Conservation (phyloP, 1,140 invertebrate genomes). For the Eriocheir sinensis region DNA sequence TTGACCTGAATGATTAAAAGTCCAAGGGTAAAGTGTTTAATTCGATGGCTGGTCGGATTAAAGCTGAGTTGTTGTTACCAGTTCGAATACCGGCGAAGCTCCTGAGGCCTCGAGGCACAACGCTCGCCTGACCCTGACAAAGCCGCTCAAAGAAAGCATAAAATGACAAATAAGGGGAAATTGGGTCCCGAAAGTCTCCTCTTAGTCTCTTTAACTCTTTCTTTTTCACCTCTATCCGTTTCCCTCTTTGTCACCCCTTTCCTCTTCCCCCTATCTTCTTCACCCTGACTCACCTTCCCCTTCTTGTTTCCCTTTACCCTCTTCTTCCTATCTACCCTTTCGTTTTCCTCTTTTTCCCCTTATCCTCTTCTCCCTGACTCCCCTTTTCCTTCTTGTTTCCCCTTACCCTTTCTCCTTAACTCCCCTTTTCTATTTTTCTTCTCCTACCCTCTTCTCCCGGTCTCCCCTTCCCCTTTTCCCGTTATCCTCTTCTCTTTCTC, state of each 20-base stretch:
- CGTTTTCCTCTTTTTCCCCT: neutral
- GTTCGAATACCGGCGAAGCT: neutral
- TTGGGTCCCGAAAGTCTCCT: neutral
- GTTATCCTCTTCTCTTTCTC: too few relatives aligned
- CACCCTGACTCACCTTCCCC: too few relatives aligned
- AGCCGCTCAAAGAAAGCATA: neutral
- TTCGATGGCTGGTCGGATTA: neutral
- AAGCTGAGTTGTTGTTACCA: neutral
- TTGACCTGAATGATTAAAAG: neutral
- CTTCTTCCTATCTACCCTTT: too few relatives aligned
- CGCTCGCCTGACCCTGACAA: neutral
- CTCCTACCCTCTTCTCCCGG: too few relatives aligned
- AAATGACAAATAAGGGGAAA: neutral
- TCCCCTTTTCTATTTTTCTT: neutral
- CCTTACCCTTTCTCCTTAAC: too few relatives aligned
- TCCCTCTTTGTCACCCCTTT: too few relatives aligned
- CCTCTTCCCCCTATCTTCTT: neutral
- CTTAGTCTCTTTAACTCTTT: too few relatives aligned
- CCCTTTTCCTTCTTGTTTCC: too few relatives aligned
- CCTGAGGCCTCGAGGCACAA: neutral
- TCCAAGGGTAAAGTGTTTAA: constrained; percentile 25
- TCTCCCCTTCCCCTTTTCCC: too few relatives aligned
- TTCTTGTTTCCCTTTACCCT: too few relatives aligned
- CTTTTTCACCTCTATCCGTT: too few relatives aligned
- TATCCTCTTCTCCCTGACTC: too few relatives aligned